Conservation (phyloP, 1,140 invertebrate genomes). For the Gryon sp. region DNA sequence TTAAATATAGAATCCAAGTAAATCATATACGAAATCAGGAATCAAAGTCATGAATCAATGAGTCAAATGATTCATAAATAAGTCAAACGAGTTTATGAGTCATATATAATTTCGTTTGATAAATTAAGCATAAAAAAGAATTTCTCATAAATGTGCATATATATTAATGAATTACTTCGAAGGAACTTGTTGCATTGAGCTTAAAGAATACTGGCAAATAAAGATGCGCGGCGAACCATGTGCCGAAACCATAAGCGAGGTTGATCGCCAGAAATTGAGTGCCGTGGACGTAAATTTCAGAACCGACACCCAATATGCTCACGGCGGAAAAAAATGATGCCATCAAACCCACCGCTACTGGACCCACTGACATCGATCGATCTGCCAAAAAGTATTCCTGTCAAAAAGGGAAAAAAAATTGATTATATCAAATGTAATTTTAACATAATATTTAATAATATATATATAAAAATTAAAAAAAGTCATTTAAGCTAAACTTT, state of each 20-base stretch:
- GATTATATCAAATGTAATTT: too few relatives aligned
- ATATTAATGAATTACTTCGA: constrained; percentile 82
- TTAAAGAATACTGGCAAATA: constrained; percentile 95
- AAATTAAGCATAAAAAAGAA: too few relatives aligned
- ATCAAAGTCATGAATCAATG: too few relatives aligned
- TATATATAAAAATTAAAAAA: too few relatives aligned
- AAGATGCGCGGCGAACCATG: constrained; percentile 88
- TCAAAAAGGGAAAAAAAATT: neutral
- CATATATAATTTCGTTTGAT: too few relatives aligned
- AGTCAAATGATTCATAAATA: too few relatives aligned
- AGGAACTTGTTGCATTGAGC: constrained; percentile 90
- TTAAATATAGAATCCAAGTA: too few relatives aligned
- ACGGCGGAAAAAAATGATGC: constrained; percentile 97
- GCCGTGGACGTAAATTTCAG: constrained; percentile 91
- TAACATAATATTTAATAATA: too few relatives aligned
- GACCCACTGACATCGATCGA: constrained; percentile 86
- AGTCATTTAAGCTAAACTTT: neutral
- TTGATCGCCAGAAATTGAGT: constrained; percentile 92
- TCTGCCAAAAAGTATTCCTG: constrained; percentile 91
- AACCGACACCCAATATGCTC: constrained; percentile 92
- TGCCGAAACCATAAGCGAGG: constrained; percentile 88
- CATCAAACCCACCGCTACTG: constrained; percentile 93
- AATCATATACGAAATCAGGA: too few relatives aligned
- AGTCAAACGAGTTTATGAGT: too few relatives aligned
- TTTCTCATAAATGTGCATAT: too few relatives aligned